Base-by-base conservation (phyloP, 2,888 invertebrate genomes). In the Falcaria lacertinaria region DNA sequence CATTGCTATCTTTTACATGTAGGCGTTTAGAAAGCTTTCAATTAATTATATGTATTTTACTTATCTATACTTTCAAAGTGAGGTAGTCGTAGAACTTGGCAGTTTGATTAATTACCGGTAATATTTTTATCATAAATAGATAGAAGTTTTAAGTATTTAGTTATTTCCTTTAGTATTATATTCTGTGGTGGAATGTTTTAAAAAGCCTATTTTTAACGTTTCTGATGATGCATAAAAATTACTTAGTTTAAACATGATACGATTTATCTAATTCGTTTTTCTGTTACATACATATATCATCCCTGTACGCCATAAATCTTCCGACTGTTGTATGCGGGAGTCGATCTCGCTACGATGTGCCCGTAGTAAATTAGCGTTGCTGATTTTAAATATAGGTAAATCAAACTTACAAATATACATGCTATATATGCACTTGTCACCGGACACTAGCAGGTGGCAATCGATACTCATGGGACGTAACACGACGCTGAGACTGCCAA, bases 401-500 rank as follows among this genome's bases (percentile, higher is more conserved):
- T n/a, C 15, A 6, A 4, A 19, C 50, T 52, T 45, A 53, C 47
- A 43, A 42, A 50, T 5, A 36, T 13, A 16, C 3, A 6, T 38
- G 33, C 39, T 47, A 41, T 32, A 17, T 40, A 48, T 38, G 43
- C 64, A 57, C 54, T 41, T 45, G 71, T 59, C 64, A 83, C 73
- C 68, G 67, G 80, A 80, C 70, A 77, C 66, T 50, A 40, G 48
- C 68, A 67, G 69, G 69, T 75, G 71, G 58, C 54, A 65, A 75
- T 61, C 54, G 72, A 87, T 86, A 84, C 79, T 61, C 82, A 75
- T 85, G 87, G 77, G 87, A 86, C 47, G 83, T 67, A 79, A 85
- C 60, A 36, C 44, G 69, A 84, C 50, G 57, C 72, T 47, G 57
- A 45, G 7, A 43, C 45, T 39, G 54, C 55, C 73, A 74, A 76